A percentile compares a stretch with the other conserved stretches of the same genome.
Conservation (phyloP, 1,140 invertebrate species). For the Psilanteris sp. region DNA sequence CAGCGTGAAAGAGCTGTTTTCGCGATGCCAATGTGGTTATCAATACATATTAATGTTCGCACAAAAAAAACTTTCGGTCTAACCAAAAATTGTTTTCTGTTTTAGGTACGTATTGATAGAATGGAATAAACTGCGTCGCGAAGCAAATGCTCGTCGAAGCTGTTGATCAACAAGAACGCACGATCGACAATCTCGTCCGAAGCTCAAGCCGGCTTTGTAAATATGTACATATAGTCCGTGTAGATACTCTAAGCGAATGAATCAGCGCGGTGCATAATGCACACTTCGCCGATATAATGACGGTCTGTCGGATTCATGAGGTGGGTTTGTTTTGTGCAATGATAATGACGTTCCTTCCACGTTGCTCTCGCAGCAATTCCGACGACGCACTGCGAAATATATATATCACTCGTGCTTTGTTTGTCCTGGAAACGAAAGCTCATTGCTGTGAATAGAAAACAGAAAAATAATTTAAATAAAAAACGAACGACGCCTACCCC, state of each 20-base stretch:
- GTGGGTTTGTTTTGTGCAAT: conserved; percentile 52
- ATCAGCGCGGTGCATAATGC: conserved; percentile 47
- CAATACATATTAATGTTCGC: too few relatives aligned
- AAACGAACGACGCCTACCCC: too few relatives aligned
- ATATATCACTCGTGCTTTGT: conserved; percentile 16
- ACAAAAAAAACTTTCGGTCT: too few relatives aligned
- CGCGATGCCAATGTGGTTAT: too few relatives aligned
- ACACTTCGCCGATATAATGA: conserved; percentile 43
- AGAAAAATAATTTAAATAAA: conserved; percentile 16
- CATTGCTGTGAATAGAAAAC: conserved; percentile 9
- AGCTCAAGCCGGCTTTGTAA: conserved; percentile 36
- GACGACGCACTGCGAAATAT: not conserved
- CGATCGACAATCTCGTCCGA: conserved; percentile 26
- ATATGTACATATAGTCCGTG: conserved; percentile 44
- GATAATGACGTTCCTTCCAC: conserved; percentile 28
- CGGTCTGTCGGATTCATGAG: conserved; percentile 38
- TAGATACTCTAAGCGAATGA: conserved; percentile 46
- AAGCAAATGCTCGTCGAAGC: not conserved
- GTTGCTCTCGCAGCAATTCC: not conserved
- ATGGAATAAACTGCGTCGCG: not conserved
- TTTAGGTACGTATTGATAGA: conserved; percentile 28
- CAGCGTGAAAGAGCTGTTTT: too few relatives aligned
- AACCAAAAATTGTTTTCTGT: too few relatives aligned
- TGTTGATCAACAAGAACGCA: conserved; percentile 14
- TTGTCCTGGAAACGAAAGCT: conserved; percentile 5